Evolutionary conservation across 2,797 vertebrate species (phyloP).

Genomic region (Helarctos malayanus): DNA sequence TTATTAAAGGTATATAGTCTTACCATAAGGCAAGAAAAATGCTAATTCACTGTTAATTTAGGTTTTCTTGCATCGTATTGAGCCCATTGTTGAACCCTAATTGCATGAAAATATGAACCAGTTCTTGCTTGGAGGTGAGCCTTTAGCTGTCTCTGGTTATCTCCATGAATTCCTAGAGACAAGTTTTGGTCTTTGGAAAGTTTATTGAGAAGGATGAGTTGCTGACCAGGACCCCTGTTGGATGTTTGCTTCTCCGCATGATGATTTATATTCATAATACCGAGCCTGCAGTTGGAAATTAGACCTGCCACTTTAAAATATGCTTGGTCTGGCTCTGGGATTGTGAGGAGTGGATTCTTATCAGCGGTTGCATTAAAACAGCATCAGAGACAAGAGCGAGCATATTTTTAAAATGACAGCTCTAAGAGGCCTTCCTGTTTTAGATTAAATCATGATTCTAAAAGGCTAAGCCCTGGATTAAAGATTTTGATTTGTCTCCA

Average conservation of each 20-base stretch:
- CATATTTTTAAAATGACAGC: slow-evolving; percentile 79
- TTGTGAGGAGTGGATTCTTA: slow-evolving; percentile 75
- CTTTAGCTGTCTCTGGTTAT: neutral
- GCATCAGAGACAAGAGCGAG: slow-evolving; percentile 69
- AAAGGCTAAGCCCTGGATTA: slow-evolving; percentile 74
- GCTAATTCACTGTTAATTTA: neutral
- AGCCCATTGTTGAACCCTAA: neutral
- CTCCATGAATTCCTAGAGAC: neutral
- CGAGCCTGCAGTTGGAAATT: slow-evolving; percentile 74
- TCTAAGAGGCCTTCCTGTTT: slow-evolving; percentile 70
- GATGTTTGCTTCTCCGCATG: slow-evolving; percentile 61
- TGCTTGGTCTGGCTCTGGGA: slow-evolving; percentile 28
- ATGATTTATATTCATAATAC: slow-evolving; percentile 81
- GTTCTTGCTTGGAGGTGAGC: neutral
- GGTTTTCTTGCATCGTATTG: neutral
- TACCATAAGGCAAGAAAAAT: slow-evolving; percentile 7
- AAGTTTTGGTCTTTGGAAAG: neutral
- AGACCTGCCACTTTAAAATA: slow-evolving; percentile 84
- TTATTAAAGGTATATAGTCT: neutral
- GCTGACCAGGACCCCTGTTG: slow-evolving; percentile 3
- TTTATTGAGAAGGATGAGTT: slow-evolving; percentile 67
- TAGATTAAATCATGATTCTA: slow-evolving; percentile 79
- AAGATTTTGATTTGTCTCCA: slow-evolving; percentile 78
- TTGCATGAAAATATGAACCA: accelerated
- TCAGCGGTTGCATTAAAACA: slow-evolving; percentile 75